phyloP scores from a whole-genome alignment of 2,888 invertebrate genomes.

The Lysandra coridon region DNA sequence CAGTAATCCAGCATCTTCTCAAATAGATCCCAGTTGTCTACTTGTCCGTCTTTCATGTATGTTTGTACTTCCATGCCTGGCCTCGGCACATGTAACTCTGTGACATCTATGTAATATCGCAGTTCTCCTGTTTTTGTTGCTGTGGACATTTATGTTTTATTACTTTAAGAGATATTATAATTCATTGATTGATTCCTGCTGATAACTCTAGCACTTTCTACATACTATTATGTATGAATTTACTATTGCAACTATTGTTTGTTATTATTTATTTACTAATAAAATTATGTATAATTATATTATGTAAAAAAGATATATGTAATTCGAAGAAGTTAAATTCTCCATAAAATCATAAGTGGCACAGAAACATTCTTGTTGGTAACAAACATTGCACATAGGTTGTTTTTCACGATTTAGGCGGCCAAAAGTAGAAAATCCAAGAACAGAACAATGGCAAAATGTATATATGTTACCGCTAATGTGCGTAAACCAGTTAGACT shows the following conservation, averaged over 20 bases:
- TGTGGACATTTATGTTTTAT: slow-evolving; percentile 39
- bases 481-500: too few species aligned
- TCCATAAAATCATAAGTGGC: too few species aligned
- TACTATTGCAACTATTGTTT: too few species aligned
- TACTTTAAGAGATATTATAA: background rate
- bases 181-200: background rate
- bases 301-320: too few species aligned
- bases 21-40: slow-evolving; percentile 99
- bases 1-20: slow-evolving; percentile 97
- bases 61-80: slow-evolving; percentile 90
- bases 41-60: slow-evolving; percentile 99
- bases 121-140: slow-evolving; percentile 68
- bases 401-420: too few species aligned
- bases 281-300: too few species aligned
- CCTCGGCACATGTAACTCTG: slow-evolving; percentile 93
- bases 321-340: too few species aligned
- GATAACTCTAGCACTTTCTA: background rate
- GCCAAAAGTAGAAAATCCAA: too few species aligned
- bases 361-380: background rate
- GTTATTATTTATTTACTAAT: too few species aligned
- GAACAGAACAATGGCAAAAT: too few species aligned
- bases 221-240: too few species aligned
- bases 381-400: background rate
- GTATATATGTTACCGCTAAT: too few species aligned
- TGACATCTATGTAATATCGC: slow-evolving; percentile 96